Base-by-base conservation (phyloP, 2,113 vertebrate species). In the Oenanthe melanoleuca region DNA sequence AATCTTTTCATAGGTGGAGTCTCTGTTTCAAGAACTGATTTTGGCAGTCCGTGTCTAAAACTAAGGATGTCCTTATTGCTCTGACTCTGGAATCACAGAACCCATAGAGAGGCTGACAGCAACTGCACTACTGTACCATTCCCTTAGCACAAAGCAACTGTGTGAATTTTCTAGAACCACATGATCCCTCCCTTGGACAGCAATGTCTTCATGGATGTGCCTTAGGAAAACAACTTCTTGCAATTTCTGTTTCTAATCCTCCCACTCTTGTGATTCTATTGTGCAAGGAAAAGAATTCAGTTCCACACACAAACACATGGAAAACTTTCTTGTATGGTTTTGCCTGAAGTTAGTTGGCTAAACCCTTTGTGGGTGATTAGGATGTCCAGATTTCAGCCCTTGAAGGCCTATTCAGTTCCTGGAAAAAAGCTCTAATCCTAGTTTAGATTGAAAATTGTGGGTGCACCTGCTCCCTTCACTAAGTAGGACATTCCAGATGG, bases 251-350 rank as follows among this genome's bases (percentile, higher is more conserved):
- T 78, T 70, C 34, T 78, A 80, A 74, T 69, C 17, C 14, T 38
- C 4, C 5, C 9, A 72, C 4, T 33, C 28, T 44, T 49, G 15
- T 0, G 8, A 19, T 79, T 79, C 53, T 70, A 4, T 10, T 59
- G 17, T 31, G 25, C 38, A n/a, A 81, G 23, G 34, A 16, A 59
- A 72, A 87, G 1, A 8, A 57, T 56, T 14, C 29, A 19, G 11
- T 24, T 87, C 49, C 9, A 9, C 9, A 29, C 7, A 6, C 0
- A 4, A 40, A 63, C 44, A 44, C 3, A 7, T 2, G 26, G 70
- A 72, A 85, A 78, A 37, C 3, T 29, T 86, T 61, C 34, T 47
- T 42, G 6, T 69, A 47, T 60, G 42, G 33, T 59, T 34, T 38
- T 80, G 50, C n/a, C 38, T 63, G 14, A 50, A 73, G 44, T 42